Conservation (phyloP, 2,797 vertebrate genomes). For the Masticophis lateralis region DNA sequence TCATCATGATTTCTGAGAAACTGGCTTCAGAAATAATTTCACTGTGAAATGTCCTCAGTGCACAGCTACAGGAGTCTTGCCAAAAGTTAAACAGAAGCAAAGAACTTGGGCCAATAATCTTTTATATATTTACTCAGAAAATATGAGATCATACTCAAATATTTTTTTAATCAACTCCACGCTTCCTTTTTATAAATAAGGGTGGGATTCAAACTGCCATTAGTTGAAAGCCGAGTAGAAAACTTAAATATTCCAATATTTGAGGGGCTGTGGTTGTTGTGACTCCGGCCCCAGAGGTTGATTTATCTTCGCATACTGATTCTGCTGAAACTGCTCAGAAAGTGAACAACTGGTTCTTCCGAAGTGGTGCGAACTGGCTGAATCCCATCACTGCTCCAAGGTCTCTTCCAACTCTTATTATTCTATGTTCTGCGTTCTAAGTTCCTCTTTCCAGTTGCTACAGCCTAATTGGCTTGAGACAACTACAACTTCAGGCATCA, state of each 20-base stretch:
- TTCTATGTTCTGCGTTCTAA: too few species aligned
- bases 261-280: too few species aligned
- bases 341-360: too few species aligned
- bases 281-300: too few species aligned
- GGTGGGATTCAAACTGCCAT: conserved; percentile 46
- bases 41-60: conserved; percentile 49
- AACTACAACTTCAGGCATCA: conserved; percentile 45
- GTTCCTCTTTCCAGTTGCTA: conserved; percentile 51
- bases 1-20: conserved; percentile 43
- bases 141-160: conserved; percentile 11
- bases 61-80: conserved; percentile 42
- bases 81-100: background rate
- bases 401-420: too few species aligned
- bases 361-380: too few species aligned
- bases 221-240: conserved; percentile 43
- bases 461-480: conserved; percentile 45
- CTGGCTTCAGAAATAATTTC: conserved; percentile 60
- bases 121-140: conserved; percentile 43
- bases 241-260: background rate
- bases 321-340: too few species aligned
- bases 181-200: conserved; percentile 45
- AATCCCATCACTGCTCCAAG: too few species aligned
- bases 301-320: too few species aligned
- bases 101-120: conserved; percentile 31
- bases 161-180: conserved; percentile 19